These are phyloP conservation scores for Myripristis jacobus DNA, from an alignment of 2,797 vertebrate genomes.

Conservation along the genomic window DNA sequence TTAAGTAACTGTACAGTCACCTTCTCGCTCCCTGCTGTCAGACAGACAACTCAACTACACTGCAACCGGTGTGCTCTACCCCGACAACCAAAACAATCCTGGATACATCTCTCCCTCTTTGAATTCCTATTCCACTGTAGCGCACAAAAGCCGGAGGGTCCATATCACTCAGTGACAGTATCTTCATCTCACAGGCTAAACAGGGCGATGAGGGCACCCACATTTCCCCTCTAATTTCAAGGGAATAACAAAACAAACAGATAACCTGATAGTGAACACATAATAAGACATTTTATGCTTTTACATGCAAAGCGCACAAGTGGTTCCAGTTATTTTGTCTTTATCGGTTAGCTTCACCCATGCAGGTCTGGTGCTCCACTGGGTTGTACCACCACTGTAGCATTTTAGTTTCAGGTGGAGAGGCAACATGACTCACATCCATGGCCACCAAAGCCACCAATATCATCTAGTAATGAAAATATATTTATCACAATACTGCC, in stretches of 20 bases:
- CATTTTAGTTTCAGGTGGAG: neutral
- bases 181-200: constrained; percentile 4
- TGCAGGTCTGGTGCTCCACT: neutral
- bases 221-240: constrained; percentile 23
- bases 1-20: neutral
- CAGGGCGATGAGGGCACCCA: constrained; percentile 38
- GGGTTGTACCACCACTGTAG: neutral
- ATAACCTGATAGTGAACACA: constrained; percentile 25
- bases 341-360: neutral
- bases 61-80: neutral
- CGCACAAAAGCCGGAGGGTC: neutral
- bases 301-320: neutral
- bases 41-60: neutral
- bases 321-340: neutral
- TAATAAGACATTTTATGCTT: constrained; percentile 5
- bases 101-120: neutral
- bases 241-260: constrained; percentile 7
- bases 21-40: neutral
- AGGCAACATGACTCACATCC: neutral
- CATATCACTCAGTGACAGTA: constrained; percentile 1
- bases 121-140: neutral
- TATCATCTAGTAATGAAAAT: neutral
- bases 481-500: neutral
- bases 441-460: neutral
- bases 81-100: constrained; percentile 5